phyloP scores from a whole-genome alignment of 2,888 invertebrate genomes.

The Meliscaeva auricollis region DNA sequence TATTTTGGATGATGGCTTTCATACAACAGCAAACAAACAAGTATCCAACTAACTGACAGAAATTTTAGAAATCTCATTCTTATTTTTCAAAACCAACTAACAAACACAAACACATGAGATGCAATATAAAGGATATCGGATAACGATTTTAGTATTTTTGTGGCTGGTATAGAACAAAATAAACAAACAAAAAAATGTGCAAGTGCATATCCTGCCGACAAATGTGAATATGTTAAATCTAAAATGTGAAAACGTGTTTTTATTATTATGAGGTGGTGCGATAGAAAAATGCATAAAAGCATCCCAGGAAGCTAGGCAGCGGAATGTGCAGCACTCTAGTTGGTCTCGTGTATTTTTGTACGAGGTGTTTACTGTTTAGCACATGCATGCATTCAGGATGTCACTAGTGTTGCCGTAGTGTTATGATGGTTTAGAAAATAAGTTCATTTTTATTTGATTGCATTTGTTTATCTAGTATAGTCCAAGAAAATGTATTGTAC shows the following conservation, averaged over 20 bases:
- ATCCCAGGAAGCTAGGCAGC: not conserved
- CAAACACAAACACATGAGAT: not conserved
- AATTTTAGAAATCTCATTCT: not conserved
- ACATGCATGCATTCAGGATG: conserved; percentile 8
- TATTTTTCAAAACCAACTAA: not conserved
- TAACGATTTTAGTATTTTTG: conserved; percentile 25
- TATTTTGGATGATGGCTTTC: conserved; percentile 6
- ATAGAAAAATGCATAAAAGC: conserved; percentile 14
- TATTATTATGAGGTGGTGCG: conserved; percentile 20
- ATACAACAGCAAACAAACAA: conserved; percentile 25
- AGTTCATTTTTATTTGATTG: no score
- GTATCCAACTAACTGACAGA: not conserved
- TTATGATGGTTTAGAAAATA: no score
- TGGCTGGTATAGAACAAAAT: not conserved
- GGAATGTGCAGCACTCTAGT: not conserved
- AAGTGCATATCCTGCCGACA: conserved; percentile 11
- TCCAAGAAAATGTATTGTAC: no score
- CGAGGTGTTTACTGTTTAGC: conserved; percentile 1
- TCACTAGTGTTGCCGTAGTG: no score
- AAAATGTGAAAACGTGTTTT: conserved; percentile 36
- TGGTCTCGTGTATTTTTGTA: not conserved
- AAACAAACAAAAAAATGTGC: not conserved
- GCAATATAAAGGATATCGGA: not conserved
- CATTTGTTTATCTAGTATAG: no score
- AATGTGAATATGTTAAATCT: not conserved